A percentile compares a stretch with the other conserved stretches of the same genome.
These are phyloP conservation scores for Tinamus guttatus DNA, from an alignment of 2,113 vertebrate species.

Conservation along the genomic window DNA sequence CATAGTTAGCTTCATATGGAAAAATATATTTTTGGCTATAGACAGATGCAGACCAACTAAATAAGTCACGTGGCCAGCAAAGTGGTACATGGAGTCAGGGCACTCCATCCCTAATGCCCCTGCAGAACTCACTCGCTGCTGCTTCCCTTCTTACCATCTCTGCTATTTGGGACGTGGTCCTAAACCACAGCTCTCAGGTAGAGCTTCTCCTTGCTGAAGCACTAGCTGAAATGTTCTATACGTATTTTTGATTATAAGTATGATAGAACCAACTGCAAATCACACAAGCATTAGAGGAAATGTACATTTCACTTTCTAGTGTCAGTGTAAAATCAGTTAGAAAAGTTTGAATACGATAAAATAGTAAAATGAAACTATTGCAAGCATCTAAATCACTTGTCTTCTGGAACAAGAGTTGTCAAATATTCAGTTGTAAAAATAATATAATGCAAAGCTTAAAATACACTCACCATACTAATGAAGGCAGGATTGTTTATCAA, in stretches of 20 bases:
- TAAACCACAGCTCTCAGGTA: not conserved
- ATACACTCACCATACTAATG: constrained; percentile 94
- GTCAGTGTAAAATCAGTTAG: not conserved
- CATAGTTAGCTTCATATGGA: not conserved
- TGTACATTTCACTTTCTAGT: not conserved
- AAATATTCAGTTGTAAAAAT: not conserved
- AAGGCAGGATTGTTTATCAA: constrained; percentile 99
- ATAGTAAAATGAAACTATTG: not conserved
- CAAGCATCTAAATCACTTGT: not conserved
- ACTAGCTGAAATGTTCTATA: not conserved
- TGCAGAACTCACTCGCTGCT: not conserved
- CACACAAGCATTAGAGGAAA: not conserved
- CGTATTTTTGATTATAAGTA: not conserved
- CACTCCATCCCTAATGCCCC: not conserved
- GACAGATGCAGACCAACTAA: not conserved
- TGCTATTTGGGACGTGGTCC: not conserved
- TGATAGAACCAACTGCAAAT: not conserved
- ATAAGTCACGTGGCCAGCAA: not conserved
- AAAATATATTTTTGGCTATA: not conserved
- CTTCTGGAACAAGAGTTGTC: not conserved
- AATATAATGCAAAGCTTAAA: not conserved
- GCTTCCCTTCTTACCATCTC: not conserved
- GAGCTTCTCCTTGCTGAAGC: not conserved
- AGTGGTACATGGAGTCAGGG: not conserved
- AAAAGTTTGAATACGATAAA: not conserved